phyloP scores from a whole-genome alignment of 2,797 vertebrate species.

The Gallirallus australis region DNA sequence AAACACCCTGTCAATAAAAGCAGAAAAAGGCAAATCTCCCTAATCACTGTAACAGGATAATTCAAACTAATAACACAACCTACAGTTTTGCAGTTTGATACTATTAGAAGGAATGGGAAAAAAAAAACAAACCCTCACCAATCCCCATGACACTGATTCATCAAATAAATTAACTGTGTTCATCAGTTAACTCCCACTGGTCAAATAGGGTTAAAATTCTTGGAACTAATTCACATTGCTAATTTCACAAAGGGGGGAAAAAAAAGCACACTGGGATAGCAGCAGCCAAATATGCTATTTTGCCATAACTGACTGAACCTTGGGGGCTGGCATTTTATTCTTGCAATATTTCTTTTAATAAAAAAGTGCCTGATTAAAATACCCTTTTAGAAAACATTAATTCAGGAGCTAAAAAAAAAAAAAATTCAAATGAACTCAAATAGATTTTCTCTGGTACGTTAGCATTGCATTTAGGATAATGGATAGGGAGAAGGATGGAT shows the following conservation, averaged over 20 bases:
- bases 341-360: constrained; percentile 67
- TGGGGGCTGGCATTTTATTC: constrained; percentile 34
- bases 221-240: constrained; percentile 50
- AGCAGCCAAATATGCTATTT: constrained; percentile 1
- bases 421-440: constrained; percentile 78
- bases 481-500: constrained; percentile 72
- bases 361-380: constrained; percentile 74
- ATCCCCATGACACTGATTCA: constrained; percentile 35
- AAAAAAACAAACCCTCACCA: neutral
- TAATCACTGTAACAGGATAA: neutral
- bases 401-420: constrained; percentile 71
- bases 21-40: neutral
- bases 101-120: constrained; percentile 30
- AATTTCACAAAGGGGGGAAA: constrained; percentile 13
- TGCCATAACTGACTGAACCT: constrained; percentile 46
- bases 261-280: neutral
- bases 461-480: constrained; percentile 79
- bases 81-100: constrained; percentile 8
- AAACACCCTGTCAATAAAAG: neutral
- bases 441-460: constrained; percentile 80
- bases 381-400: constrained; percentile 79
- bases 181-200: constrained; percentile 64
- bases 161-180: constrained; percentile 65
- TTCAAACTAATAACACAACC: neutral
- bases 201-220: constrained; percentile 65